Evolutionary conservation across 2,888 invertebrate genomes (phyloP), one percentile per base, ranked within the genome.

Genomic region (Mechanitis mazaeus): DNA sequence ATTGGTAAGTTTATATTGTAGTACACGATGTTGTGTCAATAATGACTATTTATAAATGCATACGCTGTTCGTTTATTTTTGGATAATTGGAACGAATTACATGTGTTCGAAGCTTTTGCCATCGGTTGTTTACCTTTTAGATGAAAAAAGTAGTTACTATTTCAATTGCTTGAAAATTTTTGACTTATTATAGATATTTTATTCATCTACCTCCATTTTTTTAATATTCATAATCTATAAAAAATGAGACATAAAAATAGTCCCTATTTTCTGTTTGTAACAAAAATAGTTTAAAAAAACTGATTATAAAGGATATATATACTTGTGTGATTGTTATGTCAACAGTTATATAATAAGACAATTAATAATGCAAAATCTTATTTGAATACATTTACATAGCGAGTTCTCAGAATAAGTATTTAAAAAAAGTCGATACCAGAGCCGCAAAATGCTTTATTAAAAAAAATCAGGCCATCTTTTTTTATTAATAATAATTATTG

Each of bases 21-120:
- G 67, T 63, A 58, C 60, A 61, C 54, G 60, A 66, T 74, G 73
- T 81, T 83, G 79, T 81, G 78, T 81, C 82, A 84, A 83, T 80
- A 82, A 79, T 78, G 76, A 78, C 84, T 87, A 87, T 87, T 88
- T 85, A 73, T 78, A 81, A 72, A 74, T 72, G 74, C 79, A 74
- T 81, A 80, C 79, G 84, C 81, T 84, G 75, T 74, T 72, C 72
- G 75, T 81, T 78, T 89, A 89, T 87, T 87, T 87, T 82, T 85
- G 87, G 88, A 82, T 67, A 83, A 83, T 77, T 84, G 75, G 85
- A 87, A 72, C 86, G 81, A 75, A 77, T 76, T 75, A 75, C 78
- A 76, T 74, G 74, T 72, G 76, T 71, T 65, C 64, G 69, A 80
- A 82, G 72, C 68, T 71, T 66, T 72, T 70, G 50, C 66, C 64